Base-by-base conservation (phyloP, 2,113 vertebrate genomes). In the Glaucidium brasilianum region DNA sequence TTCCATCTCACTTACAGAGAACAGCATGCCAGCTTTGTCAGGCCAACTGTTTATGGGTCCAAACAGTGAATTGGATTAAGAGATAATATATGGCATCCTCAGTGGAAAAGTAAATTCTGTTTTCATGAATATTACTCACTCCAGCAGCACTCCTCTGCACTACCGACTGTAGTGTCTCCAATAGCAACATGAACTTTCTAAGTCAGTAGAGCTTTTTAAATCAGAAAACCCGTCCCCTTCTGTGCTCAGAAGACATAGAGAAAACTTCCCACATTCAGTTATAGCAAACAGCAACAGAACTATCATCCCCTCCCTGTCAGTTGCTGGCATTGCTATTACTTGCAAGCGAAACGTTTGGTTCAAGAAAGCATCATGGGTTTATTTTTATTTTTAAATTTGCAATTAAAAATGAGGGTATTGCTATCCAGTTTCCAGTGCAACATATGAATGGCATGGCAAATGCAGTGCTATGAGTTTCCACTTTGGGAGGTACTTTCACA, bases 111-210 rank as follows among this genome's bases (percentile, higher is more conserved):
- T 18, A 3, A 88, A 86, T 66, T 47, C 21, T 34, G 5, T 34
- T 79, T 71, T 73, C 22, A 85, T n/a, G 37, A 68, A 41, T 29
- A 41, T 58, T 23, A 26, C 15, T 72, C 4, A 4, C 35, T 82
- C 5, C 34, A 75, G 1, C 21, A 50, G 39, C 0, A 0, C 2
- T 64, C 35, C 32, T 41, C 60, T 49, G 5, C 0, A 0, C 15
- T 67, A 25, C 18, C 3, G 2, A 45, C 4, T 23, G 12, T 35
- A 25, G 22, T 12, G 53, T 58, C 30, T 75, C 63, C 30, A 88
- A 47, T 8, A 62, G 39, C 2, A 93, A 37, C 85, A 60, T 45
- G 1, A 58, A 26, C 23, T 55, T 81, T 49, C 17, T 32, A n/a
- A 76, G 39, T 43, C 71, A 62, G 29, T 10, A 12, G 18, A 35